Conservation (phyloP, 1,140 invertebrate species). For the Saccostrea echinata region DNA sequence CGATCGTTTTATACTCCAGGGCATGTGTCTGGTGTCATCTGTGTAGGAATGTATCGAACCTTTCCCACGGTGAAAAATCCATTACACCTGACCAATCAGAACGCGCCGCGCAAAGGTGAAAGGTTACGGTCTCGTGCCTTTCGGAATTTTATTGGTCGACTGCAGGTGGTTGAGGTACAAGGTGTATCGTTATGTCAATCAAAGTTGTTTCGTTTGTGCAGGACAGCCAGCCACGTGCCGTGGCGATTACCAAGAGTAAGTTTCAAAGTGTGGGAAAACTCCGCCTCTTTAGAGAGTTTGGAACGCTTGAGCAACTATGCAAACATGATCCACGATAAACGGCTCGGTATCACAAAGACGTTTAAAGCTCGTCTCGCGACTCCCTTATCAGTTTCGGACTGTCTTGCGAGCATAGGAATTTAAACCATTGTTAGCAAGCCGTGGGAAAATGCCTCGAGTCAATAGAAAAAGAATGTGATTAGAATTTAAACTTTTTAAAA, state of each 20-base stretch:
- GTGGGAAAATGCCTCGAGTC: conserved; percentile 61
- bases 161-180: conserved; percentile 57
- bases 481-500: conserved; percentile 55
- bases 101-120: conserved; percentile 30
- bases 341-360: conserved; percentile 59
- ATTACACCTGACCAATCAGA: conserved; percentile 63
- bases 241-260: conserved; percentile 58
- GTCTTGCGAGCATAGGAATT: conserved; percentile 55
- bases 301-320: conserved; percentile 61
- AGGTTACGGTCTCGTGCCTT: conserved; percentile 63
- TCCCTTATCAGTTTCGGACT: conserved; percentile 52
- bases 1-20: conserved; percentile 59
- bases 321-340: conserved; percentile 67
- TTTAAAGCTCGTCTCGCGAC: conserved; percentile 60
- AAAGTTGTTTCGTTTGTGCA: conserved; percentile 54
- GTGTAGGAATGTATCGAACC: conserved; percentile 60
- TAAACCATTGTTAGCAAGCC: conserved; percentile 51
- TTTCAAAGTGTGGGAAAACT: conserved; percentile 70
- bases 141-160: conserved; percentile 61
- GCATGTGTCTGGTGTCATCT: conserved; percentile 60
- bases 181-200: conserved; percentile 66
- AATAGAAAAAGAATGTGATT: conserved; percentile 54
- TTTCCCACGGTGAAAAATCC: conserved; percentile 70
- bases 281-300: conserved; percentile 60
- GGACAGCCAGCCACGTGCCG: conserved; percentile 68